Evolutionary conservation across 2,888 invertebrate species (phyloP).

Genomic region (Meiosimyza decipiens): DNA sequence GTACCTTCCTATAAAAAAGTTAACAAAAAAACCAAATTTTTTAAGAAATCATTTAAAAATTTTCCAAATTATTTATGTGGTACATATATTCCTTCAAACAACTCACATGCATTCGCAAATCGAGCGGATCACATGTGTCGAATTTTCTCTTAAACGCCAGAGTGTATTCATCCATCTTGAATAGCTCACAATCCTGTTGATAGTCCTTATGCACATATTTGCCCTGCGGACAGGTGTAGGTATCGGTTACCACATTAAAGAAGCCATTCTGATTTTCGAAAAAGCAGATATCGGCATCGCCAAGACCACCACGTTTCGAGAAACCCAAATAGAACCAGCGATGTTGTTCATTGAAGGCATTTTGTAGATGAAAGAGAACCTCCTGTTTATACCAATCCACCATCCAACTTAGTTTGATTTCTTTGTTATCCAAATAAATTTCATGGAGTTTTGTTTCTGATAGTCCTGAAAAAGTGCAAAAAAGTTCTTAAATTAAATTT

Average conservation of each 20-base stretch:
- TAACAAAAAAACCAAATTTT: conserved; percentile 26
- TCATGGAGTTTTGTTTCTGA: conserved; percentile 66
- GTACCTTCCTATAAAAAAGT: conserved; percentile 80
- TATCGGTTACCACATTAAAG: conserved; percentile 73
- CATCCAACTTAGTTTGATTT: conserved; percentile 67
- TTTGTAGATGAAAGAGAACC: conserved; percentile 66
- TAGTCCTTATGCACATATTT: conserved; percentile 73
- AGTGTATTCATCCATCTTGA: conserved; percentile 72
- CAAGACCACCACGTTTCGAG: conserved; percentile 80
- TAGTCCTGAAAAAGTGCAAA: conserved; percentile 52
- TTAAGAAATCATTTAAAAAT: too few species aligned
- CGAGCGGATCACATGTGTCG: conserved; percentile 84
- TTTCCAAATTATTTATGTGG: too few species aligned
- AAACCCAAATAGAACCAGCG: conserved; percentile 89
- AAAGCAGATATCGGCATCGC: conserved; percentile 84
- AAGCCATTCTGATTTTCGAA: conserved; percentile 73
- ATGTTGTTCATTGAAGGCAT: conserved; percentile 65
- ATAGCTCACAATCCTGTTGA: conserved; percentile 78
- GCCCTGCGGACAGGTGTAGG: conserved; percentile 76
- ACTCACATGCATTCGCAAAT: conserved; percentile 67
- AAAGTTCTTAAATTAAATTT: conserved; percentile 11
- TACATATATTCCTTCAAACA: neutral
- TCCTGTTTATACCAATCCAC: conserved; percentile 67
- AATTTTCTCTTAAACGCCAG: conserved; percentile 83
- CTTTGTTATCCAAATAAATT: conserved; percentile 63